Base-by-base conservation (phyloP, 2,113 vertebrate genomes). In the Saccopteryx leptura region DNA sequence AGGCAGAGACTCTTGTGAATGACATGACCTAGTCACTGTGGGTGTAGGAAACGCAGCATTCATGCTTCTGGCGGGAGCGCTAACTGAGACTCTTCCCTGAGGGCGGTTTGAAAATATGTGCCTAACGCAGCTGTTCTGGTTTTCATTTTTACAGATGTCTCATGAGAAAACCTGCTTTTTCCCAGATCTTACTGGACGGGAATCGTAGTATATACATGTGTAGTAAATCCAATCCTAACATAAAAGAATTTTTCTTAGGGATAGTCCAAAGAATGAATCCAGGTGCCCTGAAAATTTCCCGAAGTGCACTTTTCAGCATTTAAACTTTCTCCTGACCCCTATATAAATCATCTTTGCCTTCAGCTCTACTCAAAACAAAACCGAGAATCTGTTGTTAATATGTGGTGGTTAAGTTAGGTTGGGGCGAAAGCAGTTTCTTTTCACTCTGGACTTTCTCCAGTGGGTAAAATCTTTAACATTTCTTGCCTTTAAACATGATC, bases 121-220 rank as follows among this genome's bases (percentile, higher is more conserved):
- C 90, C 9, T 5, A 86, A 68, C 92, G 89, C 94, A 91, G 83
- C 93, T 89, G 93, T 84, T 58, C 5, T 71, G 54, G 82, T 86
- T 94, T 96, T 66, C 86, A 72, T 96, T 96, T 96, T 91, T 76
- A 58, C 86, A 97, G 91, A 95, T 89, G 96, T 93, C 96, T 93
- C 93, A 87, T 94, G 80, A 95, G 86, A 94, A 96, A 98, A 93
- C 63, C 91, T 93, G 93, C 86, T 93, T 97, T 93, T 95, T 94
- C 97, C 94, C 87, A 92, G 94, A 87, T 91, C 82, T 94, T 96
- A 75, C n/a, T 97, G 94, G 95, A 97, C 95, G 93, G 87, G 88
- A 96, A 93, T 81, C 88, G 50, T 50, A 46, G 84, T 88, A 65
- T 88, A 28, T 74, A 26, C 26, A 46, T 90, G 46, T 54, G 80